phyloP scores from a whole-genome alignment of 2,797 vertebrate species.

The Mastacembelus armatus region DNA sequence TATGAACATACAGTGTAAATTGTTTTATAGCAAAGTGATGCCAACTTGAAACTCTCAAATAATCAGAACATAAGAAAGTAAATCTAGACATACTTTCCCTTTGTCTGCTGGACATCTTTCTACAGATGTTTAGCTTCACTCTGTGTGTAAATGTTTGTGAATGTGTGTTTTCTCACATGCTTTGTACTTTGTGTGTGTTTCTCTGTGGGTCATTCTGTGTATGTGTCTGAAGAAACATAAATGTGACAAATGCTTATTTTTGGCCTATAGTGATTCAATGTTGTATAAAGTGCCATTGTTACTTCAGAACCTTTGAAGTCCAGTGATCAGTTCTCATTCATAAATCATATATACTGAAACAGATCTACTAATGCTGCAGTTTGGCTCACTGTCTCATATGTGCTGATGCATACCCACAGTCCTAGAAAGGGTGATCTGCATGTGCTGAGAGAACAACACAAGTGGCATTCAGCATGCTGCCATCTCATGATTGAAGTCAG shows the following conservation, averaged over 20 bases:
- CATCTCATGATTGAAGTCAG: slow-evolving; percentile 46
- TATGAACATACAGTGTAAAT: slow-evolving; percentile 63
- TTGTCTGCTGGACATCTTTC: slow-evolving; percentile 27
- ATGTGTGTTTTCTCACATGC: neutral
- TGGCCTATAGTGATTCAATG: slow-evolving; percentile 11
- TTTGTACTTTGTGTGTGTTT: slow-evolving; percentile 1
- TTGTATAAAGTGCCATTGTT: slow-evolving; percentile 49
- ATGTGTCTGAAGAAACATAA: slow-evolving; percentile 26
- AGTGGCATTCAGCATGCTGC: slow-evolving; percentile 33
- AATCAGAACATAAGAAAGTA: slow-evolving; percentile 65
- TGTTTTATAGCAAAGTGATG: slow-evolving; percentile 64
- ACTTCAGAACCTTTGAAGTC: slow-evolving; percentile 22
- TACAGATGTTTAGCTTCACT: slow-evolving; percentile 26
- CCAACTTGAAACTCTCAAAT: slow-evolving; percentile 63
- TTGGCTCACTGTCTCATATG: slow-evolving; percentile 7
- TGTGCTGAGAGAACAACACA: slow-evolving; percentile 33
- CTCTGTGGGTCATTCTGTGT: slow-evolving; percentile 10
- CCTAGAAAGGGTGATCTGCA: slow-evolving; percentile 29
- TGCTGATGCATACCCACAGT: slow-evolving; percentile 42
- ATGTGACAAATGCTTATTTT: slow-evolving; percentile 35
- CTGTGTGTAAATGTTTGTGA: slow-evolving; percentile 15
- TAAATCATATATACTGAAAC: slow-evolving; percentile 24
- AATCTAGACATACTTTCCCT: slow-evolving; percentile 42
- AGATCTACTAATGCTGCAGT: slow-evolving; percentile 16
- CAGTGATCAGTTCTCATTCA: slow-evolving; percentile 23